Percentiles rank a stretch among this genome's conserved stretches.
Evolutionary conservation across 2,888 invertebrate species (phyloP).

Genomic region (Anodontia alba): DNA sequence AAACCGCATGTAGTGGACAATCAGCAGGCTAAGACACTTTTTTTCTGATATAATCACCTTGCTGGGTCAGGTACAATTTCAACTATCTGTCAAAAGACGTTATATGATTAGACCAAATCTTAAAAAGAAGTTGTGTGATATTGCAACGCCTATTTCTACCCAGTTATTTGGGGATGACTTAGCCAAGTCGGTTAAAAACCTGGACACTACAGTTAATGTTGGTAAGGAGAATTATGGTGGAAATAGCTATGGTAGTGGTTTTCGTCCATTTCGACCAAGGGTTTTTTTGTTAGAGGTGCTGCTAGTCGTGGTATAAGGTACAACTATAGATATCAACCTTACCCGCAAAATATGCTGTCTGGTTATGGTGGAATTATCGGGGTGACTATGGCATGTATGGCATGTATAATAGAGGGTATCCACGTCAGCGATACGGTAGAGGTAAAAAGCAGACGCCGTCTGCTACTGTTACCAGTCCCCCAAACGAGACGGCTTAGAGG

Average conservation of each 20-base stretch:
- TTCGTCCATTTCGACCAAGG: neutral
- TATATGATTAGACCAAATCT: conserved; percentile 24
- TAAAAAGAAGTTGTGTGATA: conserved; percentile 4
- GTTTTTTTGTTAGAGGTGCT: too few species aligned
- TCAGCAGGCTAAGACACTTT: conserved; percentile 16
- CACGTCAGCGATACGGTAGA: neutral
- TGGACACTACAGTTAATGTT: conserved; percentile 7
- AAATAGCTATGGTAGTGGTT: neutral
- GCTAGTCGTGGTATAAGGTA: neutral
- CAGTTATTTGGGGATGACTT: conserved; percentile 29
- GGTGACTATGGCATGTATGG: too few species aligned
- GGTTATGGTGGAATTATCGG: too few species aligned
- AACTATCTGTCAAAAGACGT: conserved; percentile 15
- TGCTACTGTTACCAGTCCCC: conserved; percentile 9
- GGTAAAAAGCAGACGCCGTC: neutral
- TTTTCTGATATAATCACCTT: conserved; percentile 23
- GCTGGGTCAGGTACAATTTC: conserved; percentile 24
- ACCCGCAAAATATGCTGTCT: too few species aligned
- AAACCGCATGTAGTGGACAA: conserved; percentile 18
- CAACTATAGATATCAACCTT: too few species aligned
- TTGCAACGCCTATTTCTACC: neutral
- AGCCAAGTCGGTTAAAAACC: conserved; percentile 13
- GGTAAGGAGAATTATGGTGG: conserved; percentile 21
- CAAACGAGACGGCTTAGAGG: conserved; percentile 15
- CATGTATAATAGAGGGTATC: neutral